Conservation (phyloP, 1,140 invertebrate genomes). For the Drosophila ohnishii region DNA sequence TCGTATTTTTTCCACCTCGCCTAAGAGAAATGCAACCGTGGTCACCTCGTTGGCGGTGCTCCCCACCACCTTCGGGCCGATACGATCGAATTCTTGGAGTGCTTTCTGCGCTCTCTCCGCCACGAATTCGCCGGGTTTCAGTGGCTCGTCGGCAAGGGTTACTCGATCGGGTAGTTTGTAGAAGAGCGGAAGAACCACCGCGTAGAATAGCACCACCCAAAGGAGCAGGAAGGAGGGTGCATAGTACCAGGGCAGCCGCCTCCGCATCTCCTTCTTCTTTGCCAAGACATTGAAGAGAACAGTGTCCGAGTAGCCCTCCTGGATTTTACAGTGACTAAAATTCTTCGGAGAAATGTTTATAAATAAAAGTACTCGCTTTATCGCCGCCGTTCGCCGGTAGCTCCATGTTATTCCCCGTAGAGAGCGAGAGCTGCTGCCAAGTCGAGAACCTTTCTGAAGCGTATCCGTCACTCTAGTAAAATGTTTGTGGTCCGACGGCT, state of each 20-base stretch:
- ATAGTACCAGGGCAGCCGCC: conserved; percentile 46
- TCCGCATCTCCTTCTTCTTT: conserved; percentile 6
- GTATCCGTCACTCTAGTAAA: conserved; percentile 16
- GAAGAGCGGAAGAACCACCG: conserved; percentile 61
- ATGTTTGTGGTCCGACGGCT: conserved; percentile 5
- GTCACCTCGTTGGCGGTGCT: conserved; percentile 87
- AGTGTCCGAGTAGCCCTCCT: conserved; percentile 21
- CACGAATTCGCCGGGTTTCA: conserved; percentile 55
- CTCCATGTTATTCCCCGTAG: conserved; percentile 12
- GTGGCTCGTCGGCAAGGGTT: conserved; percentile 41
- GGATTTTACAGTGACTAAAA: conserved; percentile 1
- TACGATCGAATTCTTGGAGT: conserved; percentile 86
- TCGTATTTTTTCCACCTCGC: conserved; percentile 65
- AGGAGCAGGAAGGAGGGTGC: conserved; percentile 59
- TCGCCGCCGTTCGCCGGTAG: not conserved
- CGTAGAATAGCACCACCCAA: conserved; percentile 68
- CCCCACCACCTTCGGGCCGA: conserved; percentile 87
- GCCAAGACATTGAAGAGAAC: conserved; percentile 28
- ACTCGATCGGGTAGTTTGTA: conserved; percentile 54
- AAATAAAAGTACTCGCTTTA: conserved; percentile 27
- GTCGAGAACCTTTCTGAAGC: conserved; percentile 14
- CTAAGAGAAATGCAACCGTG: conserved; percentile 84
- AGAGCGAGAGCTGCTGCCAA: not conserved
- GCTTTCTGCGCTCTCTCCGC: conserved; percentile 76
- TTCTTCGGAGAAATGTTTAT: conserved; percentile 6